Percentiles rank a stretch among this genome's conserved stretches.
Evolutionary conservation across 2,113 vertebrate genomes (phyloP).

Genomic region (Electrona antarctica): DNA sequence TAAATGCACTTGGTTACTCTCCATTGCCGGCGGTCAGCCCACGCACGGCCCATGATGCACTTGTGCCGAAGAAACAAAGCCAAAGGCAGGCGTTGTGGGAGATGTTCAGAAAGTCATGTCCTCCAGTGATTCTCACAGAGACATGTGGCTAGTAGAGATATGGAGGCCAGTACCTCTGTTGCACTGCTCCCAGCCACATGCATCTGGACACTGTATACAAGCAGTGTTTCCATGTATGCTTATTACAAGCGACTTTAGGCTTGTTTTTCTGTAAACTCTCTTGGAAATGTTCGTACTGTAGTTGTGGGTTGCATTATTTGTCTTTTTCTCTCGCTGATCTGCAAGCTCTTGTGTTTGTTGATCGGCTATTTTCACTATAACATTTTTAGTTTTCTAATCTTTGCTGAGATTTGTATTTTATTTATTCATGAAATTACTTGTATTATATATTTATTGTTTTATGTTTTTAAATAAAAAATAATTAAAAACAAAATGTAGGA

Average conservation of each 20-base stretch:
- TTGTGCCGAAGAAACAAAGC: no score
- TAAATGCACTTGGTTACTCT: no score
- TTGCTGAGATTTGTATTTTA: not conserved
- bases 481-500: no score
- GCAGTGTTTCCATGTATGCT: no score
- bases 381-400: no score
- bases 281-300: not conserved
- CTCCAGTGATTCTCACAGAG: not conserved
- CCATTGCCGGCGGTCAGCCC: no score
- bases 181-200: conserved; percentile 35
- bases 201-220: conserved; percentile 9
- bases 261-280: no score
- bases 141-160: conserved; percentile 56
- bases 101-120: conserved; percentile 5
- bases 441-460: not conserved
- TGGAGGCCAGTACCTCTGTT: conserved; percentile 27
- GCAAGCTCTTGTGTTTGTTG: no score
- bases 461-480: not conserved
- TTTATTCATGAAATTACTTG: not conserved
- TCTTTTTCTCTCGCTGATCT: no score
- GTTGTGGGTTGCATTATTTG: not conserved
- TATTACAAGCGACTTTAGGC: no score
- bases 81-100: not conserved
- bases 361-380: no score
- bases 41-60: no score